These are phyloP conservation scores for Lophius americanus DNA, from an alignment of 2,797 vertebrate genomes.

Conservation along the genomic window DNA sequence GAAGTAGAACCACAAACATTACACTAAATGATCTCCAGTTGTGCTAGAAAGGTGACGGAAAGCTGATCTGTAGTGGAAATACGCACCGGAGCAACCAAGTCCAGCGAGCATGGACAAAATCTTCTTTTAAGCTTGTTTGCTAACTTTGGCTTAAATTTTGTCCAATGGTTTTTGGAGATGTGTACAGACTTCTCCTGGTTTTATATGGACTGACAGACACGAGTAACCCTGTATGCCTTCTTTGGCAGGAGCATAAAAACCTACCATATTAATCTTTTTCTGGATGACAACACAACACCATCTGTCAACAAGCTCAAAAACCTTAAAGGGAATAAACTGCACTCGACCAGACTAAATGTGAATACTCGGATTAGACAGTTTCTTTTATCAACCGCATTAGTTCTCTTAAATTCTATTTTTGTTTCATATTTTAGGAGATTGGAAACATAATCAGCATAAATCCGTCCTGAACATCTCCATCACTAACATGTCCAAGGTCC, in stretches of 20 bases:
- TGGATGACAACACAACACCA: not conserved
- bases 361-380: not conserved
- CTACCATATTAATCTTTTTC: not conserved
- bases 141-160: not conserved
- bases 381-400: not conserved
- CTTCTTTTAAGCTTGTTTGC: not conserved
- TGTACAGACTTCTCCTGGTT: too few species aligned
- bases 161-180: too few species aligned
- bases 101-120: too few species aligned
- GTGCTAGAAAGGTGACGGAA: not conserved
- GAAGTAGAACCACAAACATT: not conserved
- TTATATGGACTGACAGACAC: too few species aligned
- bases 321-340: not conserved
- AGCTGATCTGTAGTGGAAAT: not conserved
- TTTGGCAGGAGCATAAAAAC: too few species aligned
- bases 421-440: conserved; percentile 12
- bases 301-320: not conserved
- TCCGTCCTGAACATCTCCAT: not conserved
- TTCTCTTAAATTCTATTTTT: not conserved
- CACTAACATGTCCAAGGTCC: conserved; percentile 8
- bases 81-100: not conserved
- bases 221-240: too few species aligned
- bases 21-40: not conserved
- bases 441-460: conserved; percentile 2
- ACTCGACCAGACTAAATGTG: not conserved